Base-by-base conservation (phyloP, 2,797 vertebrate species). In the Ptychobarbus kaznakovi region DNA sequence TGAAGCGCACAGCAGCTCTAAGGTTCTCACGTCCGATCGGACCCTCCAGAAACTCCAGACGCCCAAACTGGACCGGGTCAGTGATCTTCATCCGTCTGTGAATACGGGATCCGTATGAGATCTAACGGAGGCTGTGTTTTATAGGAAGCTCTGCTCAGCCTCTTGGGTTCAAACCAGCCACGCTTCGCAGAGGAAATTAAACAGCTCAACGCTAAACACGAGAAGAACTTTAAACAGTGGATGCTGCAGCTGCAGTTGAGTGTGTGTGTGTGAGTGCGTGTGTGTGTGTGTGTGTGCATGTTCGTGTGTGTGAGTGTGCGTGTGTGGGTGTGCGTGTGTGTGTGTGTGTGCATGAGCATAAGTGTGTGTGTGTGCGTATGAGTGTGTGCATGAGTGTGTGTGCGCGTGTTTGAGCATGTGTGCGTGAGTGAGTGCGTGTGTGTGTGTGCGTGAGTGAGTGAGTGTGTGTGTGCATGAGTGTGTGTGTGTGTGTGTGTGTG, bases 1-100 rank as follows among this genome's bases (percentile, higher is more conserved):
- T 86, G 98, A 99, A 92, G 98, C 98, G 87, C 98, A 99, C 18
- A 96, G 97, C 92, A 98, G 95, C 93, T 98, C 97, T 42, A 99
- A 98, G 92, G 97, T 99, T 40, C 90, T 97, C 89, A 99, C 98
- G 0, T 99, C 98, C 0, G 97, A 99, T 87, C 95, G 97, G 88
- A 99, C 98, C 0, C 94, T 99, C 6, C 96, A 98, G 93, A 98
- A 96, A 79, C 88, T 99, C 69, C 94, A 91, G 89, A 97, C 93
- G 20, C 96, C 96, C 49, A 97, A 96, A 91, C 85, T 99, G 35
- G 95, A 97, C 93, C 96, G 97, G 97, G 98, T 99, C 88, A 51
- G 95, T 94, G 69, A 81, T 61, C 82, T 65, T 9, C 63, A 65
- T 16, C 28, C 0, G 6, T 16, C 63, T 65, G 28, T 65, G 63